phyloP scores from a whole-genome alignment of 2,888 invertebrate species.

The Deroplatys truncata region DNA sequence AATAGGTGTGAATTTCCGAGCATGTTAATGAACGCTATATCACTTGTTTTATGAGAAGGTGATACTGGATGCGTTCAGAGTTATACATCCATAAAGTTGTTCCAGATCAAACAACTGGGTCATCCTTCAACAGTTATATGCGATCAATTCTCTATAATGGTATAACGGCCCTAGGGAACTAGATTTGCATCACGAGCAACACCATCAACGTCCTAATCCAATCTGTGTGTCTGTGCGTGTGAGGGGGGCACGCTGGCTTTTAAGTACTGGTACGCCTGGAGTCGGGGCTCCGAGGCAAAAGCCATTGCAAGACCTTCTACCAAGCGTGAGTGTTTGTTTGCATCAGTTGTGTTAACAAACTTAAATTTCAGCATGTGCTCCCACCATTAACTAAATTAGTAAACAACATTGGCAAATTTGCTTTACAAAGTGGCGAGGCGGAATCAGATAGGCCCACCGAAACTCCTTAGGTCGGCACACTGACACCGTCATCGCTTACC shows the following conservation, averaged over 20 bases:
- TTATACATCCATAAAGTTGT: no score
- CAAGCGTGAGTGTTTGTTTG: neutral
- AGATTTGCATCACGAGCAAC: neutral
- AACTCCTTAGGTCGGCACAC: neutral
- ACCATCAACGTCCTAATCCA: neutral
- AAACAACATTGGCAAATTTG: neutral
- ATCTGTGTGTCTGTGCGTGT: neutral
- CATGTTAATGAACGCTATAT: no score
- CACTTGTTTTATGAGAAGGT: no score
- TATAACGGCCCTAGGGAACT: neutral
- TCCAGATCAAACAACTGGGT: no score
- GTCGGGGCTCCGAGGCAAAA: no score
- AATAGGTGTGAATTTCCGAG: no score
- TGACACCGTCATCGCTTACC: neutral
- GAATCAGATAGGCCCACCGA: neutral
- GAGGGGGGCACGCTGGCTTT: neutral
- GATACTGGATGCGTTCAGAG: no score
- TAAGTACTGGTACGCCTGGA: neutral
- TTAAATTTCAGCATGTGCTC: neutral
- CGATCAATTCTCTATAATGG: neutral
- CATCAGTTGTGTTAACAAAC: neutral
- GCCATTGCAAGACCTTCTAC: no score
- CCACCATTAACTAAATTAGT: neutral
- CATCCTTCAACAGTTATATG: neutral
- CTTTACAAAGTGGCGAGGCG: neutral